Evolutionary conservation across 2,113 vertebrate species (phyloP).

Genomic region (Procapra przewalskii): DNA sequence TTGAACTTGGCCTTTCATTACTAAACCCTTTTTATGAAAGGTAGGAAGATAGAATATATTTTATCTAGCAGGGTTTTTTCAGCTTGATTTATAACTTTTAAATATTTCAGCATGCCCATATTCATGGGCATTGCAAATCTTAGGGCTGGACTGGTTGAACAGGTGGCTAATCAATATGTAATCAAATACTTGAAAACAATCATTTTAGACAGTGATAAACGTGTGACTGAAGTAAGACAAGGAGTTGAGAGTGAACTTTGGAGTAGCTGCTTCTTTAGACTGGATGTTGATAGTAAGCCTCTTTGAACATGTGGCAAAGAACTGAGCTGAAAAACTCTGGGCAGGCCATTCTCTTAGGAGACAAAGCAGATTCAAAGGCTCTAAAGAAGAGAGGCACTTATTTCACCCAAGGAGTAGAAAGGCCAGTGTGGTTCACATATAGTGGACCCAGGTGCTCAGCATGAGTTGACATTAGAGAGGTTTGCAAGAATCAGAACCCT

Average conservation of each 20-base stretch:
- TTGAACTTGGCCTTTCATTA: neutral
- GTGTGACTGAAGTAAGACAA: neutral
- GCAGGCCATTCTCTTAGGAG: neutral
- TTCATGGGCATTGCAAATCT: neutral
- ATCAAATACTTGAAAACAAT: neutral
- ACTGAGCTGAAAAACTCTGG: neutral
- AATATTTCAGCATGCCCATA: neutral
- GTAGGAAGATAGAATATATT: neutral
- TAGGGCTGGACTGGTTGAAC: neutral
- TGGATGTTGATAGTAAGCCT: neutral
- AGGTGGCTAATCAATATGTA: neutral
- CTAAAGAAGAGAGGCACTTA: neutral
- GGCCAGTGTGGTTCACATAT: neutral
- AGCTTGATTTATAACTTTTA: constrained; percentile 5
- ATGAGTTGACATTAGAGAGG: neutral
- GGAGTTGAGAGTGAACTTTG: neutral
- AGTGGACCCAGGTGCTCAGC: too few species aligned
- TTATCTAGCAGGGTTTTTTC: neutral
- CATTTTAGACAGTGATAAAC: neutral
- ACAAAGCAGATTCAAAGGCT: neutral
- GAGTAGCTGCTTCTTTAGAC: neutral
- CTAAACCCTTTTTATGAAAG: neutral
- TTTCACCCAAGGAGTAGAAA: neutral
- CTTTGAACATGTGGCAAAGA: neutral
- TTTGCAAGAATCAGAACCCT: neutral